A percentile compares a stretch with the other conserved stretches of the same genome.
phyloP scores from a whole-genome alignment of 2,888 invertebrate genomes.

The Craniophora ligustri region DNA sequence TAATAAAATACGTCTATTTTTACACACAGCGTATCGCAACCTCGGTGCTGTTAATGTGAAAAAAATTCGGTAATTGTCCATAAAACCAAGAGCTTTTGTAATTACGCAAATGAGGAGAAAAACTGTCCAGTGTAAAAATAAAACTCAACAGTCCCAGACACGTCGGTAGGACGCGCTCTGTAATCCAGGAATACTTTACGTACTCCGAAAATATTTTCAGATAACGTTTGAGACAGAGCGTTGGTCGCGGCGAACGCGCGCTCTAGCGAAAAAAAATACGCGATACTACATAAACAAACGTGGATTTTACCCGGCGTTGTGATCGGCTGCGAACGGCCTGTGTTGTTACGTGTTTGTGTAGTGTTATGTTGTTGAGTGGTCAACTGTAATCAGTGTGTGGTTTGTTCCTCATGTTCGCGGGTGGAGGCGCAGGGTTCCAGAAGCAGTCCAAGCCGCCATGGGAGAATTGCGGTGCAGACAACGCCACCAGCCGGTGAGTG shows the following conservation, averaged over 20 bases:
- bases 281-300: conserved; percentile 44
- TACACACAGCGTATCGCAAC: conserved; percentile 9
- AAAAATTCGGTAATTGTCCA: conserved; percentile 39
- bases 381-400: conserved; percentile 11
- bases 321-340: conserved; percentile 10
- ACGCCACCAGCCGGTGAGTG: conserved; percentile 74
- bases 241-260: conserved; percentile 36
- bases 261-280: conserved; percentile 34
- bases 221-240: conserved; percentile 54
- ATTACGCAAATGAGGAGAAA: conserved; percentile 62
- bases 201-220: conserved; percentile 62
- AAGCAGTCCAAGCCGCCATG: conserved; percentile 83
- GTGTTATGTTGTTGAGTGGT: conserved; percentile 12
- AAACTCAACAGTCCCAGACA: conserved; percentile 64
- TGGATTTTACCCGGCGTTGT: conserved; percentile 6
- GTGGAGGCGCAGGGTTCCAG: conserved; percentile 82
- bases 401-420: conserved; percentile 74
- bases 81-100: conserved; percentile 43
- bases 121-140: conserved; percentile 64
- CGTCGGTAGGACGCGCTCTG: conserved; percentile 51
- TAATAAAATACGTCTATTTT: conserved; percentile 33
- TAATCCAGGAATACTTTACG: conserved; percentile 61
- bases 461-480: conserved; percentile 71
- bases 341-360: conserved; percentile 3
- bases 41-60: conserved; percentile 22